These are phyloP conservation scores for Orussus abietinus DNA, from an alignment of 1,140 invertebrate genomes.

Conservation along the genomic window DNA sequence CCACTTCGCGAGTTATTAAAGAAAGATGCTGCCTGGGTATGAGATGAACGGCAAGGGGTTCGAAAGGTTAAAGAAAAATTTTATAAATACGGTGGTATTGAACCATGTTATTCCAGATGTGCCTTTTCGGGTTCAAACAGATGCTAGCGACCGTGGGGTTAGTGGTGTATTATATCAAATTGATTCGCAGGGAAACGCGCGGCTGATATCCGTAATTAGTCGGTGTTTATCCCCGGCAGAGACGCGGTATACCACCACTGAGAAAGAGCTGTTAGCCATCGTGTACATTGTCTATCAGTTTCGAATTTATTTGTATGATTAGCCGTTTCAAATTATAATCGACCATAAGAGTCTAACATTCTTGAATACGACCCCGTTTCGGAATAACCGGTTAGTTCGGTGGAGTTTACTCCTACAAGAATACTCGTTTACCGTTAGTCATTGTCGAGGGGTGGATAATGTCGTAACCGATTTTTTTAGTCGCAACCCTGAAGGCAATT, in stretches of 20 bases:
- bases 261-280: conserved; percentile 12
- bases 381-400: conserved; percentile 3
- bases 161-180: conserved; percentile 7
- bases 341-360: conserved; percentile 12
- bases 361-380: background rate
- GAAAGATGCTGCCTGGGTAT: conserved; percentile 16
- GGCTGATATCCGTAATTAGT: conserved; percentile 3
- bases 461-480: conserved; percentile 11
- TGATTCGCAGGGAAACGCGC: background rate
- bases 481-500: conserved; percentile 11
- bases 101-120: conserved; percentile 3
- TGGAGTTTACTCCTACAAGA: conserved; percentile 13
- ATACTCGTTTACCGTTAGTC: background rate
- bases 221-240: conserved; percentile 3
- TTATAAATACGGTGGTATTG: conserved; percentile 11
- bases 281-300: conserved; percentile 10
- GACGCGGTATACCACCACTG: conserved; percentile 8
- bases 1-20: conserved; percentile 18
- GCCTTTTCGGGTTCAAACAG: conserved; percentile 6
- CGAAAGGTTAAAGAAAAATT: conserved; percentile 15
- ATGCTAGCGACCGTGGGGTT: conserved; percentile 4
- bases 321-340: conserved; percentile 12
- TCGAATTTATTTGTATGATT: conserved; percentile 1
- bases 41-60: conserved; percentile 15
- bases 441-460: conserved; percentile 13